Evolutionary conservation across 2,113 vertebrate species (phyloP), one percentile per base, ranked within the genome.

Genomic region (Scomber japonicus): DNA sequence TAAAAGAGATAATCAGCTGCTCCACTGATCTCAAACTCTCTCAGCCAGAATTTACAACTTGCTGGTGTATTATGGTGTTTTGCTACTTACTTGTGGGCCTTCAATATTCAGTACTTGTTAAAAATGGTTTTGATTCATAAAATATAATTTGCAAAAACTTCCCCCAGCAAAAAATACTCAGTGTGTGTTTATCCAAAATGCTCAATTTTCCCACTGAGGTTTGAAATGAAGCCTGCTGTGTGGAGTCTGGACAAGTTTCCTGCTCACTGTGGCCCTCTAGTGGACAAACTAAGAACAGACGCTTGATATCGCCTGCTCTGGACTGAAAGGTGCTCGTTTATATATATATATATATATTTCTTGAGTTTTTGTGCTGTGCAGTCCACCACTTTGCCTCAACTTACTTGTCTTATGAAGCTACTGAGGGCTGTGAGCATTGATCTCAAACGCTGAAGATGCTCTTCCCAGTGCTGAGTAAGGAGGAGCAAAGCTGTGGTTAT

Each of bases 241-340:
- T 17, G 17, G 60, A 21, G 61, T 13, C 27, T 64, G 57, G 9
- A 35, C 19, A 59, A 24, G 48, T 75, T 75, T 75, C 76, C 71
- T 94, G 86, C 91, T 90, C 93, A 92, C 79, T 80, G 55, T 7
- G 56, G 66, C 93, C 92, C 93, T 94, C 95, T 94, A 90, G 94
- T 93, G 95, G 93, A 75, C 72, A 77, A 63, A 84, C 2, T 7
- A 0, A 75, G 81, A 75, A 86, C n/a, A 44, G 5, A 4, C 15
- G 2, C 12, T 12, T 17, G 27, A 2, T 31, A 66, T 17, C 15
- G 10, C 30, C 15, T 57, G 21, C 4, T 55, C 16, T 71, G 31
- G 8, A 5, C 3, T 71, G 48, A 65, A 40, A 78, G 15, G 24
- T 15, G 12, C 19, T 27, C 15, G 48, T 63, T 50, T 60, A 53